Conservation (phyloP, 1,140 invertebrate species). For the Homarus americanus region DNA sequence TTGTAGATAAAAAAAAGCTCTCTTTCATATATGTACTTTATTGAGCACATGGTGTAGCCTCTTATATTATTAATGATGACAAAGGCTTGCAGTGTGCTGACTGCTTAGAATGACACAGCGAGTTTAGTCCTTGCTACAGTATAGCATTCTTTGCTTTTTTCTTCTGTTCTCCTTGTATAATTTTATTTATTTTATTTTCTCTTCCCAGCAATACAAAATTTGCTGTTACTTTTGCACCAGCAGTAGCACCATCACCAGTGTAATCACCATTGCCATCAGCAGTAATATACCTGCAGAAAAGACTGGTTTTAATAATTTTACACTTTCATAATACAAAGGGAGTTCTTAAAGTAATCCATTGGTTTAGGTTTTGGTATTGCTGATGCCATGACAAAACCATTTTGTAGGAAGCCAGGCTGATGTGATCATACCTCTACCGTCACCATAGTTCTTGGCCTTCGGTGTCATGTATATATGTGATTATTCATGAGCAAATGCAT, state of each 20-base stretch:
- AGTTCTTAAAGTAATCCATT: slow-evolving; percentile 22
- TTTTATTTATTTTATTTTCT: not conserved
- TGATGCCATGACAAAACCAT: slow-evolving; percentile 60
- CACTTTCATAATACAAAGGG: slow-evolving; percentile 29
- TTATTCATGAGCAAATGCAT: slow-evolving; percentile 53
- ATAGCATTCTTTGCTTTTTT: not conserved
- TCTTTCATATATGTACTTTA: not conserved
- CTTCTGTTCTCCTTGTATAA: not conserved
- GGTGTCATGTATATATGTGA: slow-evolving; percentile 58
- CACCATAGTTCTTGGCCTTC: slow-evolving; percentile 66
- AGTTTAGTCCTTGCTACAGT: slow-evolving; percentile 2
- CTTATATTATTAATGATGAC: not conserved
- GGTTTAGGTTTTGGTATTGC: slow-evolving; percentile 54
- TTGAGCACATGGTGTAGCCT: not conserved
- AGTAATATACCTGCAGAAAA: slow-evolving; percentile 9
- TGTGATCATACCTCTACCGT: slow-evolving; percentile 67
- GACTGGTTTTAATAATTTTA: slow-evolving; percentile 44
- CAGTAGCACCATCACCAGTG: slow-evolving; percentile 60
- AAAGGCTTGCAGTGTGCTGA: slow-evolving; percentile 1
- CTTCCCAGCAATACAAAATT: slow-evolving; percentile 3
- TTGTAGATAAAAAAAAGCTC: not conserved
- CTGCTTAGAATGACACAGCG: not conserved
- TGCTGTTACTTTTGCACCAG: slow-evolving; percentile 11
- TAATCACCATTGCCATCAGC: slow-evolving; percentile 58
- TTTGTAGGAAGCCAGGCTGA: slow-evolving; percentile 68